Conservation (phyloP, 2,113 vertebrate genomes). For the Silurus glanis region DNA sequence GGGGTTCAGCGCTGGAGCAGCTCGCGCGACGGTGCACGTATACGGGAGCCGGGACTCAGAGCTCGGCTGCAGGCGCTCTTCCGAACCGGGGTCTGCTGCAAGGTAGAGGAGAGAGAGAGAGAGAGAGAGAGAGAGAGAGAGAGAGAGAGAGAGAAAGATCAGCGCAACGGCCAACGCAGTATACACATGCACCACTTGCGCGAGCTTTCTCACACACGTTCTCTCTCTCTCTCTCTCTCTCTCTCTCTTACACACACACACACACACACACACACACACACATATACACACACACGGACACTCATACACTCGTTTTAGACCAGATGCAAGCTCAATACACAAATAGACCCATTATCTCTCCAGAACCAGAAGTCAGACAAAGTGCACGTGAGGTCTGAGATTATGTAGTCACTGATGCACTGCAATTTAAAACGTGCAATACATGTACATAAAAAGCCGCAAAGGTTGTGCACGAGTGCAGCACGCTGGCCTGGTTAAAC, state of each 20-base stretch:
- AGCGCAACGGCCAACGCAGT: neutral
- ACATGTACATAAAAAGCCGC: conserved; percentile 4
- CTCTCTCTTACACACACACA: neutral
- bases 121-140: conserved; percentile 37
- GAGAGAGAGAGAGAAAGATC: conserved; percentile 12
- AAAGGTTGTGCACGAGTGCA: conserved; percentile 6
- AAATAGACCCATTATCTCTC: neutral
- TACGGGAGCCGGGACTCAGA: conserved; percentile 73
- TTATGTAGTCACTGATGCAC: neutral
- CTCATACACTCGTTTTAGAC: neutral
- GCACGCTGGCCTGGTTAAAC: conserved; percentile 10
- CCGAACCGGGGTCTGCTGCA: conserved; percentile 88
- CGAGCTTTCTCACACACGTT: too few relatives aligned
- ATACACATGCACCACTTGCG: neutral
- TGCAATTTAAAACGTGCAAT: conserved; percentile 6
- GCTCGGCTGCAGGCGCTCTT: conserved; percentile 84
- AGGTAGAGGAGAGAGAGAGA: conserved; percentile 20
- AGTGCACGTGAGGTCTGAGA: neutral
- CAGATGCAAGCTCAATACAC: neutral
- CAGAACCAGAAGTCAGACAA: neutral
- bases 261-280: neutral
- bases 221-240: too few relatives aligned
- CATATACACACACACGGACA: too few relatives aligned
- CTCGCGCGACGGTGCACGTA: conserved; percentile 66
- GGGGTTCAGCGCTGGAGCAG: conserved; percentile 65